Percentiles rank a stretch among this genome's conserved stretches.
Conservation (phyloP, 2,888 invertebrate genomes). For the Ophion ventricosus region DNA sequence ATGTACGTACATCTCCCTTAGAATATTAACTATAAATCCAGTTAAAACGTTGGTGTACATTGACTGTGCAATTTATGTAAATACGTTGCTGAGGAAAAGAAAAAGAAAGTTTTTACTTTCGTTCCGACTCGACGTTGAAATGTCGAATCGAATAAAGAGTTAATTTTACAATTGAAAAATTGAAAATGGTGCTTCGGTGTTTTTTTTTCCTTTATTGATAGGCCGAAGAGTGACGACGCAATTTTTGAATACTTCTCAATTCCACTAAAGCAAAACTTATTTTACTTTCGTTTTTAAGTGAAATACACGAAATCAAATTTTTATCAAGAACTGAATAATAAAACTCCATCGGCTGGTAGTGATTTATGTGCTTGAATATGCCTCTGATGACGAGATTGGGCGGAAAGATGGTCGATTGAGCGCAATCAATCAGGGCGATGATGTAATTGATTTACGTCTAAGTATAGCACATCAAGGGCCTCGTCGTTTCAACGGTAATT, state of each 20-base stretch:
- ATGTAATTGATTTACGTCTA: slow-evolving; percentile 66
- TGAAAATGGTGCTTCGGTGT: neutral
- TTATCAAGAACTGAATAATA: neutral
- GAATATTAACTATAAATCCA: slow-evolving; percentile 24
- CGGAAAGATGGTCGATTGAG: slow-evolving; percentile 43
- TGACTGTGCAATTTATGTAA: slow-evolving; percentile 50
- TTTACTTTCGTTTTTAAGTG: neutral
- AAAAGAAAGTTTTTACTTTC: slow-evolving; percentile 38
- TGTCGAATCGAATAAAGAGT: slow-evolving; percentile 49
- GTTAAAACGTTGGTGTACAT: slow-evolving; percentile 45
- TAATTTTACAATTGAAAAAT: slow-evolving; percentile 36
- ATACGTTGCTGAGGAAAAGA: slow-evolving; percentile 15
- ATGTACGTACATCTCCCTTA: slow-evolving; percentile 48
- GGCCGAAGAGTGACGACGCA: no score
- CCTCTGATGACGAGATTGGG: neutral
- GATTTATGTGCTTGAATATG: slow-evolving; percentile 3
- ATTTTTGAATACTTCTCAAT: neutral
- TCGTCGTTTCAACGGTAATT: slow-evolving; percentile 58
- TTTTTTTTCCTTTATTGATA: neutral
- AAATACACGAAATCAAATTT: neutral
- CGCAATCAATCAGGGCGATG: slow-evolving; percentile 62
- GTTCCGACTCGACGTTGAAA: slow-evolving; percentile 16
- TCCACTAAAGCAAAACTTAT: neutral
- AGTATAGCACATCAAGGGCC: slow-evolving; percentile 58
- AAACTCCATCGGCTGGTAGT: neutral